Evolutionary conservation across 64 coral and sea anemone genomes (phyloP).

Genomic region (Astreopora myriophthalma): DNA sequence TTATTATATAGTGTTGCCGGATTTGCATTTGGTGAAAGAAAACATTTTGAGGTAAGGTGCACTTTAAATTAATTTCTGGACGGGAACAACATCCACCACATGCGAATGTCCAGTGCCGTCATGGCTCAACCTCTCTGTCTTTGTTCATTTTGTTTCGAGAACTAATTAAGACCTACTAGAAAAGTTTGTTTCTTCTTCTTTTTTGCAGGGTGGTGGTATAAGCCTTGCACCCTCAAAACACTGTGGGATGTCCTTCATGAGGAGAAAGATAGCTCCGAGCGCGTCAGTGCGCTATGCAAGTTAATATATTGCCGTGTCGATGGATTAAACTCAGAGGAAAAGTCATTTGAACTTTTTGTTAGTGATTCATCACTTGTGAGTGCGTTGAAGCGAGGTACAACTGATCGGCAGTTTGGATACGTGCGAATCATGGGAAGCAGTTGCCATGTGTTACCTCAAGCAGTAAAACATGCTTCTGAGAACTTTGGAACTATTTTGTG

Average conservation of each 20-base stretch:
- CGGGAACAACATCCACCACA: too few species aligned
- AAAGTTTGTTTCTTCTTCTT: background rate
- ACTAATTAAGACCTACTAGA: background rate
- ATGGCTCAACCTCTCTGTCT: too few species aligned
- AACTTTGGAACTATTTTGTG: background rate
- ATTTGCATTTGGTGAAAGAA: too few species aligned
- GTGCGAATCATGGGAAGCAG: background rate
- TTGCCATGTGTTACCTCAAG: background rate
- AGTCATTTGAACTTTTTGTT: slow-evolving; percentile 13
- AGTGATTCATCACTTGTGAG: background rate
- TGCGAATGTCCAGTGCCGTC: too few species aligned
- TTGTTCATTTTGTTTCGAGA: too few species aligned
- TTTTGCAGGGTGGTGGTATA: background rate
- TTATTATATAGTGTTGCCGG: too few species aligned
- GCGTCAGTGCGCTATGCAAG: background rate
- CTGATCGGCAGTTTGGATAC: background rate
- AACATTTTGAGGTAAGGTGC: too few species aligned
- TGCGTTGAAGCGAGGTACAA: background rate
- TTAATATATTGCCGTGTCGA: background rate
- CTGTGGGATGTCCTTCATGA: background rate
- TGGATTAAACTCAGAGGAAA: background rate
- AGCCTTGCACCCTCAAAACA: background rate
- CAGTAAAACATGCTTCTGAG: background rate
- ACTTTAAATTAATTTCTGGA: too few species aligned
- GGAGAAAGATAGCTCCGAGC: background rate